Evolutionary conservation across 2,888 invertebrate genomes (phyloP), one percentile per base, ranked within the genome.

Genomic region (Heliconius cydno): DNA sequence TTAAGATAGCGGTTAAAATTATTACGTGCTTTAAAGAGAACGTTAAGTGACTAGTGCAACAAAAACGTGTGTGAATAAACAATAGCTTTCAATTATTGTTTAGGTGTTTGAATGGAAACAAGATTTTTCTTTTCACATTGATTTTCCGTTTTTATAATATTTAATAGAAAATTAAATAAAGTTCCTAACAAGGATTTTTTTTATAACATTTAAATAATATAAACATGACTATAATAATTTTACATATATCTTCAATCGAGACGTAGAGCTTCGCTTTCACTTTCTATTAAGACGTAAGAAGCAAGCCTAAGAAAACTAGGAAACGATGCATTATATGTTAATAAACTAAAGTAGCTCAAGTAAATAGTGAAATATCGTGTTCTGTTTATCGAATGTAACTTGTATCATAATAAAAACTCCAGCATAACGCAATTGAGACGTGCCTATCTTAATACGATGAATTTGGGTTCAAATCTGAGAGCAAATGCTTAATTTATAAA

Each of bases 241-340:
- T 70, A 25, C 38, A 15, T 73, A 57, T 73, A 73, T 60, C n/a
- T 73, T 73, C 15, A 60, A 60, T 73, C 60, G 60, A 57, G 72
- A 60, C 28, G 57, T 70, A 77, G 25, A 52, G 30, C 38, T 30
- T 28, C 63, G 79, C 83, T 84, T 84, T 84, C 84, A 82, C 84
- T 83, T 80, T 79, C 77, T 66, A 81, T 79, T 76, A 70, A 80
- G 80, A 75, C 79, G 70, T 75, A 71, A 63, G 68, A 80, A 81
- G 78, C 74, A 80, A 78, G 79, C 77, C 73, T 77, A 82, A 83
- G 76, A 83, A 82, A 73, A 72, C 70, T 82, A 84, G 81, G 82
- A 84, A 83, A 82, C 81, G 79, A 72, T 28, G 74, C 52, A 60
- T 68, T 73, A 73, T 73, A 73, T 60, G 73, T 67, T 63, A 68